These are phyloP conservation scores for Poecile montanus DNA, from an alignment of 2,797 vertebrate genomes.

Conservation along the genomic window DNA sequence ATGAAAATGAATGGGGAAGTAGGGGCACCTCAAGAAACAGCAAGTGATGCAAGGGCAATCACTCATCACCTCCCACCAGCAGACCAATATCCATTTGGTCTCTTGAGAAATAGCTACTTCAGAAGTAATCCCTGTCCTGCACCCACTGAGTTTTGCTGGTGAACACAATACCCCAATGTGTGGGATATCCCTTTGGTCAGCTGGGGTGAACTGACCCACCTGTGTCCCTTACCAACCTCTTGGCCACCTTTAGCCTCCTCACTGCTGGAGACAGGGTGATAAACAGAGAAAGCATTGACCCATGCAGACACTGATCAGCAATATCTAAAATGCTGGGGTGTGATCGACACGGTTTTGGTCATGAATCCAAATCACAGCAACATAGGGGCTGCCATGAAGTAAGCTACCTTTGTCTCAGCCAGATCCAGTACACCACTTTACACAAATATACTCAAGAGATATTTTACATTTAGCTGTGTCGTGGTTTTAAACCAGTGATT, in stretches of 20 bases:
- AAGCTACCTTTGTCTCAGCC: background rate
- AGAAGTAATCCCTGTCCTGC: background rate
- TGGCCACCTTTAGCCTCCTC: background rate
- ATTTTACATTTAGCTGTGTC: background rate
- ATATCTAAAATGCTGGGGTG: background rate
- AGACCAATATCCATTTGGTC: accelerated
- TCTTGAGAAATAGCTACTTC: background rate
- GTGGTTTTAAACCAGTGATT: no score
- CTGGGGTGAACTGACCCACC: background rate
- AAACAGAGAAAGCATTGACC: accelerated
- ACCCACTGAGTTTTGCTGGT: accelerated
- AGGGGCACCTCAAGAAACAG: background rate
- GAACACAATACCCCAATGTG: accelerated
- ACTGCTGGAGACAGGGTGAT: accelerated
- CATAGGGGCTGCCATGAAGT: background rate
- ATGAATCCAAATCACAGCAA: background rate
- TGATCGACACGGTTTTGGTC: background rate
- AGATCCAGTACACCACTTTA: background rate
- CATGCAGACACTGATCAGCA: background rate
- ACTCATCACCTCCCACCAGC: background rate
- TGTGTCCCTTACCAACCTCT: background rate
- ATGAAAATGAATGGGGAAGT: background rate
- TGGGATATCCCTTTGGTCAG: background rate
- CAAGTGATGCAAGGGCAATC: background rate
- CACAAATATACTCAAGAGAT: background rate